Percentiles rank a stretch among this genome's conserved stretches.
Conservation (phyloP, 2,888 invertebrate species). For the Notocelia uddmanniana region DNA sequence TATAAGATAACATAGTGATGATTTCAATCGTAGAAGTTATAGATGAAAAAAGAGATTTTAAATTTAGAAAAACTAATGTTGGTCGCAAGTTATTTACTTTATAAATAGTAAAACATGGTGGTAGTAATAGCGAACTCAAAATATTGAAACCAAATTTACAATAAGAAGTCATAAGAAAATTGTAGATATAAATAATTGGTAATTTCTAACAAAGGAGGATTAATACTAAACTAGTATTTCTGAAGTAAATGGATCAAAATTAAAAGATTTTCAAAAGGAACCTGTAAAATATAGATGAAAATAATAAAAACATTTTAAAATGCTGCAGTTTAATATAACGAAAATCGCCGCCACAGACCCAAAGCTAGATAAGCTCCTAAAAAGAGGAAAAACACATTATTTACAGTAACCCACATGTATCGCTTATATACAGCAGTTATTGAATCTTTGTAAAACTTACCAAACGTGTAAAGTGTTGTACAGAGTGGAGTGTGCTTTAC, state of each 20-base stretch:
- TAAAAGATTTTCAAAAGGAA: neutral
- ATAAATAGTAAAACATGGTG: neutral
- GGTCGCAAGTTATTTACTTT: neutral
- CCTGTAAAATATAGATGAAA: slow-evolving; percentile 23
- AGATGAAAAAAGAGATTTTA: neutral
- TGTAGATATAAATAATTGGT: too few species aligned
- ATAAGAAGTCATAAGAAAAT: too few species aligned
- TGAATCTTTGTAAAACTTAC: slow-evolving; percentile 51
- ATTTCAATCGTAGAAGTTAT: neutral
- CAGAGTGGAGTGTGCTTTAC: slow-evolving; percentile 30
- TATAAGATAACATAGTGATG: slow-evolving; percentile 43
- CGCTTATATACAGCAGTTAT: slow-evolving; percentile 76
- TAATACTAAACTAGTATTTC: neutral
- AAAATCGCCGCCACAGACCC: slow-evolving; percentile 40
- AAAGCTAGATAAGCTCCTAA: slow-evolving; percentile 60
- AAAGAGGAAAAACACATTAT: slow-evolving; percentile 58
- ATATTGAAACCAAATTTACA: neutral
- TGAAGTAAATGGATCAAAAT: neutral
- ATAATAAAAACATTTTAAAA: slow-evolving; percentile 37
- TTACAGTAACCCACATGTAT: slow-evolving; percentile 56
- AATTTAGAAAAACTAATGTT: neutral
- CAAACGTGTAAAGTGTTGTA: slow-evolving; percentile 37
- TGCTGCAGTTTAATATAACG: slow-evolving; percentile 21
- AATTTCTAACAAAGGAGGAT: neutral
- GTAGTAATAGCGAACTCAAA: too few species aligned